Conservation (phyloP, 2,113 vertebrate species). For the Ammodytes dubius region DNA sequence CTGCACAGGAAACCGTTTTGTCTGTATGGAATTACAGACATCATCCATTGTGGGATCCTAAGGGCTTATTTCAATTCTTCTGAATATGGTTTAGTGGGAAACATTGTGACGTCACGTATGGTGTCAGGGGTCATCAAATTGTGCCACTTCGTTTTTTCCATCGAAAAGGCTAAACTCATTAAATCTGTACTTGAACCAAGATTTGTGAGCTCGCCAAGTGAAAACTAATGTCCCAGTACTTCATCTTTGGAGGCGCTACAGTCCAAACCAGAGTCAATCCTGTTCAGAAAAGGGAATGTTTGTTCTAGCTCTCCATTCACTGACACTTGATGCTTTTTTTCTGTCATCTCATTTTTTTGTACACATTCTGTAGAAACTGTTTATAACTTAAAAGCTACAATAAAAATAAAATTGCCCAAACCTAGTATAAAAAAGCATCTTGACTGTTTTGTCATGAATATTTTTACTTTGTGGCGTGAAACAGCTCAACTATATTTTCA, state of each 20-base stretch:
- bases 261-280: background rate
- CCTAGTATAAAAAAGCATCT: too few species aligned
- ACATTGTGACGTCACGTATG: too few species aligned
- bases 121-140: background rate
- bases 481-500: background rate
- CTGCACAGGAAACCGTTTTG: background rate
- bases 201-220: conserved; percentile 1
- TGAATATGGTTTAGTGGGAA: conserved; percentile 12
- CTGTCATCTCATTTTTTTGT: background rate
- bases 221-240: background rate
- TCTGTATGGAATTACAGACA: background rate
- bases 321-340: background rate
- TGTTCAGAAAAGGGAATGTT: background rate
- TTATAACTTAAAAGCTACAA: background rate
- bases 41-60: background rate
- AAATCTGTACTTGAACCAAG: conserved; percentile 16
- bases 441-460: too few species aligned
- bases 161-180: conserved; percentile 11
- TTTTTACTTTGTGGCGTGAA: background rate
- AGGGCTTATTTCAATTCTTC: background rate
- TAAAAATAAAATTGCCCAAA: background rate
- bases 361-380: background rate
- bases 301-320: background rate
- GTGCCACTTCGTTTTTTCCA: conserved; percentile 22
- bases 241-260: background rate